Evolutionary conservation across 2,888 invertebrate species (phyloP).

Genomic region (Maniola hyperantus): DNA sequence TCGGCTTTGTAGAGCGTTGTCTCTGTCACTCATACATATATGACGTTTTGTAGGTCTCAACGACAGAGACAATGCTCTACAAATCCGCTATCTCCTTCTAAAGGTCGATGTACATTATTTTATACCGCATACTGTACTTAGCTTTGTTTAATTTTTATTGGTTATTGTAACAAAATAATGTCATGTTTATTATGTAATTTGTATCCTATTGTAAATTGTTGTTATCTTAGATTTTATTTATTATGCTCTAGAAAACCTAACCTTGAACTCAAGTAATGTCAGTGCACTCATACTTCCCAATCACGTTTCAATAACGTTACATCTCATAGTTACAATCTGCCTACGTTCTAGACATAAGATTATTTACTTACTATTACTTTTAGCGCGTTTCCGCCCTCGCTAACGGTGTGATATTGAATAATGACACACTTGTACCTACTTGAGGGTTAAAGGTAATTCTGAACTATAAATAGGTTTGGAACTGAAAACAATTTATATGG

Average conservation of each 20-base stretch:
- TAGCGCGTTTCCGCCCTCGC: neutral
- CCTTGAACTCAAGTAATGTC: conserved; percentile 34
- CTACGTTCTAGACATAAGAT: conserved; percentile 10
- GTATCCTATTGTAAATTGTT: neutral
- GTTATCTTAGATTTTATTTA: conserved; percentile 19
- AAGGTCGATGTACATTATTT: too few species aligned
- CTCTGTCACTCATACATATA: too few species aligned
- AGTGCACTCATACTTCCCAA: conserved; percentile 34
- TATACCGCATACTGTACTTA: too few species aligned
- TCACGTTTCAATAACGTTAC: conserved; percentile 31
- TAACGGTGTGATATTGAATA: neutral
- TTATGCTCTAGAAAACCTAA: conserved; percentile 28
- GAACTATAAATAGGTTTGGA: neutral
- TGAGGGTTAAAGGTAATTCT: neutral
- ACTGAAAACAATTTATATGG: neutral
- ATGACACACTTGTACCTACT: neutral
- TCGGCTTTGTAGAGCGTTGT: too few species aligned
- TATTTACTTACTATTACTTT: conserved; percentile 5
- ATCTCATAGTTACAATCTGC: conserved; percentile 14
- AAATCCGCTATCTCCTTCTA: too few species aligned
- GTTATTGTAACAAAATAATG: neutral
- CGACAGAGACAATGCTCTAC: too few species aligned
- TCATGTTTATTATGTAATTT: neutral
- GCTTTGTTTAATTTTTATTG: neutral
- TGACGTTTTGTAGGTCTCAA: too few species aligned